A percentile compares a stretch with the other conserved stretches of the same genome.
phyloP scores from a whole-genome alignment of 2,113 vertebrate genomes.

The Bubalus kerabau region DNA sequence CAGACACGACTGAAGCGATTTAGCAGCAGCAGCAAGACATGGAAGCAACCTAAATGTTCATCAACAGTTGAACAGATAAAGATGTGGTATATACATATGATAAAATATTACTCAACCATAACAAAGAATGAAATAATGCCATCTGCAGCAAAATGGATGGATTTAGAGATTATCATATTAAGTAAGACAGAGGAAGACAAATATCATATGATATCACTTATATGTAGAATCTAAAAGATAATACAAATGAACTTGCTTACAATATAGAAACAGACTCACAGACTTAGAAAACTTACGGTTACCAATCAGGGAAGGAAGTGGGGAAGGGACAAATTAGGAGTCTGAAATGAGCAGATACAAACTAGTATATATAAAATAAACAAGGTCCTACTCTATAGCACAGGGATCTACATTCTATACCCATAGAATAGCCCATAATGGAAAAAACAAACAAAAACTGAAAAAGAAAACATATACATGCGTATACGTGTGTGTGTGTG shows the following conservation, averaged over 20 bases:
- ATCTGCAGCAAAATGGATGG: not conserved
- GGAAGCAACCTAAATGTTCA: not conserved
- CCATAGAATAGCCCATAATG: not conserved
- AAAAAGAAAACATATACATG: not conserved
- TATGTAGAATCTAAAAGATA: not conserved
- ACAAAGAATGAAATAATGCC: not conserved
- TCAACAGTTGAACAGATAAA: not conserved
- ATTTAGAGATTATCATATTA: not conserved
- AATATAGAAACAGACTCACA: not conserved
- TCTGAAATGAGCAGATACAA: not conserved
- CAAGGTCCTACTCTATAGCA: not conserved
- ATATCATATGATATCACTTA: not conserved
- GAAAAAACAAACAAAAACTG: not conserved
- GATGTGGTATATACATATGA: no score
- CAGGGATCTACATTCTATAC: not conserved
- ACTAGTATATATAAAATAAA: not conserved
- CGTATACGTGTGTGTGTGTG: not conserved
- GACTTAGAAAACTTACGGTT: not conserved
- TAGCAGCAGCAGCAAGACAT: not conserved
- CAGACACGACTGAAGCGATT: no score
- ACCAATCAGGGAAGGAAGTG: not conserved
- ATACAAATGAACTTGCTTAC: not conserved
- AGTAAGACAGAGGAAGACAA: not conserved
- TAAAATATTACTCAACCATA: not conserved
- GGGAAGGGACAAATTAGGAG: not conserved